Base-by-base conservation (phyloP, 1,140 invertebrate species). In the Drosophila auraria region DNA sequence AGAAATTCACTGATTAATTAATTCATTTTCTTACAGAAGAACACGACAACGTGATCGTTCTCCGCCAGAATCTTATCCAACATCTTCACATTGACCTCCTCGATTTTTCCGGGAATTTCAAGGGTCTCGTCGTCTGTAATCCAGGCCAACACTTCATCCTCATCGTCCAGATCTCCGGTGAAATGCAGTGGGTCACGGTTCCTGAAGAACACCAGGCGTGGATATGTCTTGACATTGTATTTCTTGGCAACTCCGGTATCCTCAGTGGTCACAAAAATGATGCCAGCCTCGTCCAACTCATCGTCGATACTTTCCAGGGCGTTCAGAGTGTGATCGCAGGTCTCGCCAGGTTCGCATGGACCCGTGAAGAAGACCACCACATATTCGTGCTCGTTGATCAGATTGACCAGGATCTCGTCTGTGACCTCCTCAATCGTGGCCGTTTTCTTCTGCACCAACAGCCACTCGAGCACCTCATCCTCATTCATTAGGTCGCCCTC, bases 361-460 rank as follows among this genome's bases (percentile, higher is more conserved):
- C 97, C 97, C 93, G 97, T 98, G 93, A 98, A 98, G 91, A 98
- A 98, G 23, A 98, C 97, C 23, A 98, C 97, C 15, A 99, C 97
- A 93, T 98, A 98, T 95, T 98, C 97, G 89, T 98, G 97, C 83
- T 98, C 97, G 76, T 97, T 96, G 79, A 98, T 97, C 8, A 99
- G 94, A 90, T 97, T 96, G 74, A 95, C 94, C 17, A 98, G 93
- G 87, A 98, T 98, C 94, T 98, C 97, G 92, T 98, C 97, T 1
- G 97, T 98, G 20, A 98, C 97, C 94, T 98, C 97, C 94, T 98
- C 98, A 77, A 99, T 99, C 1, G 97, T 98, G 42, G 97, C 97
- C 1, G 96, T 96, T 87, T 96, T 96, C 93, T 98, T 98, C 91
- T 98, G 98, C 82, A 98, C 95, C 70, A 98, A 95, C 3, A 99